Evolutionary conservation across 2,888 invertebrate genomes (phyloP).

Genomic region (Rotaria magnacalcarata): DNA sequence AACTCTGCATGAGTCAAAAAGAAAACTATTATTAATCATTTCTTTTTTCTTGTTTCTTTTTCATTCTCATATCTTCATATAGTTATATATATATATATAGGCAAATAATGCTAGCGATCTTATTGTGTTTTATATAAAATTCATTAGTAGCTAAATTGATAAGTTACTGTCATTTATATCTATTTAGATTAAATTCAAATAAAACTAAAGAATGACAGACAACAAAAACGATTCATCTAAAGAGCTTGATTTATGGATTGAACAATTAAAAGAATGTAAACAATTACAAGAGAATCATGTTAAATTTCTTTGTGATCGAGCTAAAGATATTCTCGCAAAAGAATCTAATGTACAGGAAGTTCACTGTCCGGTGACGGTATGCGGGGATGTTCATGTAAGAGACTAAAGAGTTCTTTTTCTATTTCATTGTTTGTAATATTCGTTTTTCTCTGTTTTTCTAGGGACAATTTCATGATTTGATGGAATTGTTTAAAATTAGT

Average conservation of each 20-base stretch:
- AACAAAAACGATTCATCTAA: conserved; percentile 41
- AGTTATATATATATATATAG: background rate
- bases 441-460: background rate
- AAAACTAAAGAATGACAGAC: conserved; percentile 18
- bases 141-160: no score
- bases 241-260: conserved; percentile 86
- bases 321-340: conserved; percentile 96
- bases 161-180: background rate
- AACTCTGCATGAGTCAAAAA: background rate
- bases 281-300: conserved; percentile 99
- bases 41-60: background rate
- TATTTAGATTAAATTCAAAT: background rate
- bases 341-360: conserved; percentile 99
- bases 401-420: background rate
- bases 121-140: no score
- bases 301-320: conserved; percentile 98
- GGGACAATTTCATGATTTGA: conserved; percentile 98
- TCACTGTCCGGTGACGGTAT: conserved; percentile 98
- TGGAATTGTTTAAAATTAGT: conserved; percentile 94
- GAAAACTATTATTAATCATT: background rate
- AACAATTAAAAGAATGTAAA: conserved; percentile 99
- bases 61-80: background rate
- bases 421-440: background rate
- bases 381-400: conserved; percentile 84
- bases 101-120: no score